Evolutionary conservation across 2,113 vertebrate species (phyloP), one percentile per base, ranked within the genome.

Genomic region (Bufo bufo): DNA sequence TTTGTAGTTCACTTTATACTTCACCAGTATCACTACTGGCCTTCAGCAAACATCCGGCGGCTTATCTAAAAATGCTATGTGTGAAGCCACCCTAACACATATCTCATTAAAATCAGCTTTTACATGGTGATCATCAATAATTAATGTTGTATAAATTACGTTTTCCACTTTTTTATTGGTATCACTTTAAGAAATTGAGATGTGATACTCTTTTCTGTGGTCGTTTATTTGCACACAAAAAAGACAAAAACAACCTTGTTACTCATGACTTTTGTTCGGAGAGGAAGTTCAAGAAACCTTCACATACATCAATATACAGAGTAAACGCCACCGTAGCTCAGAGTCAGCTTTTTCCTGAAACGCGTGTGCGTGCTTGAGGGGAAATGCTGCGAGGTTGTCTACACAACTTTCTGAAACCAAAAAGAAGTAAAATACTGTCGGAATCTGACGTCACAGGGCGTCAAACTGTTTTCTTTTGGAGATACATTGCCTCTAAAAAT

Each of bases 371-470:
- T 80, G 54, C 13, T 43, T 80, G 23, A 80, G 14, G 33, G 77
- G 77, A 80, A 80, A 80, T 80, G 77, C n/a, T 58, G 56, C 23
- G 14, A 80, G 54, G 77, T n/a, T 78, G 56, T 56, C n/a, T 17
- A 0, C 3, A 11, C 12, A 56, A 23, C 52, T 43, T 59, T 59
- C 1, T 58, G 52, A 79, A 79, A 79, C 72, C 45, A 19, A 49
- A 19, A 75, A 75, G 8, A 43, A 71, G 20, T 20, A 65, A 7
- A 65, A 65, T 43, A 71, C 0, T 33, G 19, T 20, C 20, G 23
- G 23, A 33, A 49, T 4, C 6, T 75, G 17, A 75, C 47, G 20
- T 49, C 2, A 50, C 16, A 77, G 43, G 16, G 74, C 7, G 4
- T 77, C 45, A 77, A 20, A 12, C 14, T 45, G 14, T 72, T 43